Base-by-base conservation (phyloP, 2,797 vertebrate species). In the Hemitrygon akajei region DNA sequence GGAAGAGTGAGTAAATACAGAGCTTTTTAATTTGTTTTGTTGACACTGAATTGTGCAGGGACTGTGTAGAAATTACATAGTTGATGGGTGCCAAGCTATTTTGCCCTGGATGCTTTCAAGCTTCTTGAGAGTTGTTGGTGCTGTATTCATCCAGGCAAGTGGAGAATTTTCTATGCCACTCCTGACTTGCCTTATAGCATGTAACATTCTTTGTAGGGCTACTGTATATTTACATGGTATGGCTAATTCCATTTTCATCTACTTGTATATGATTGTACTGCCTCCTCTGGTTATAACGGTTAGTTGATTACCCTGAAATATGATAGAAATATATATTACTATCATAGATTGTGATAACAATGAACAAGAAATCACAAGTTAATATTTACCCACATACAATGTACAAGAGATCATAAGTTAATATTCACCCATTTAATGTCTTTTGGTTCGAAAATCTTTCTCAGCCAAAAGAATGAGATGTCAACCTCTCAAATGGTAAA, bases 241-340 rank as follows among this genome's bases (percentile, higher is more conserved):
- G 6, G 60, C n/a, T 11, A 89, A 89, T 93, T 75, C 69, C 91
- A 92, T 75, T 76, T 76, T 56, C 71, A 76, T 76, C 40, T n/a
- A 92, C 69, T 47, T 73, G 69, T 73, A 5, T 73, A 93, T 27
- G 69, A 47, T 20, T 40, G n/a, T 1, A 30, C 40, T 7, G 12
- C 12, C 22, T 58, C 69, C 69, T 75, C 40, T 47, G n/a, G 25
- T 76, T 47, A 30, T 30, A 58, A 76, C 30, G 27, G 71, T 93
- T 56, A 93, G 11, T 76, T 93, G 71, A 5, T 56, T 47, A 5
- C 40, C 47, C 91, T 93, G 71, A 76, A 93, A 76, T 47, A 93
- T 30, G 16, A 20, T 40, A 47, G n/a, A 92, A 69, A 76, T 76
- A 47, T 12, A n/a, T 7, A 40, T 93, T 76, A 93, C 93, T 75